A percentile compares a stretch with the other conserved stretches of the same genome.
These are phyloP conservation scores for Trachemys scripta DNA, from an alignment of 2,113 vertebrate species.

Conservation along the genomic window DNA sequence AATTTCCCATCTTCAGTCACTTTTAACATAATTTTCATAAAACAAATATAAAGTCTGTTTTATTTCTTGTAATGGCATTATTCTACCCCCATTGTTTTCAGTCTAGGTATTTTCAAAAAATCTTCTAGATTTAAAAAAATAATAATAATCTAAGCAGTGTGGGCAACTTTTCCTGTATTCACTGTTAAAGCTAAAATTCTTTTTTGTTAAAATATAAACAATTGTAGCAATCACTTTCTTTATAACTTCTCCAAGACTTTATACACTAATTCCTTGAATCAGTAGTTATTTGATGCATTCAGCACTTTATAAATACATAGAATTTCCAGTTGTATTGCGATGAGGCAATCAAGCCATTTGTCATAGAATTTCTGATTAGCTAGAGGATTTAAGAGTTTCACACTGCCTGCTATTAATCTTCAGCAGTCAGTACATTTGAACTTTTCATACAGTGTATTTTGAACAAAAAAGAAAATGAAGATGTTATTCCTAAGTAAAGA, in stretches of 20 bases:
- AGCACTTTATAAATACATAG: conserved; percentile 3
- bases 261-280: not conserved
- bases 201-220: not conserved
- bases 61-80: not conserved
- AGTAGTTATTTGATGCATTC: conserved; percentile 4
- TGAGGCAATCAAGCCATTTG: not conserved
- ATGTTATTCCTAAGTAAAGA: not conserved
- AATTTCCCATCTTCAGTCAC: not conserved
- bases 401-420: not conserved
- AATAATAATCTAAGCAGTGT: not conserved
- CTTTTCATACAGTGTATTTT: not conserved
- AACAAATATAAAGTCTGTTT: not conserved
- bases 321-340: not conserved
- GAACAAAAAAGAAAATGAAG: not conserved
- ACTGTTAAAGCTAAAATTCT: not conserved
- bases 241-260: not conserved
- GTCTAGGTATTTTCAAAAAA: not conserved
- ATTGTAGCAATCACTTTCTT: not conserved
- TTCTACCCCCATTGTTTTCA: not conserved
- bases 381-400: conserved; percentile 15
- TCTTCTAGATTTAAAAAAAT: not conserved
- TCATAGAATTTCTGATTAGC: conserved; percentile 16
- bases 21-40: not conserved
- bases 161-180: not conserved
- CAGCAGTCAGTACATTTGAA: not conserved